A percentile compares a stretch with the other conserved stretches of the same genome.
Evolutionary conservation across 1,140 invertebrate genomes (phyloP).

Genomic region (Pseudobourletiella spinata): DNA sequence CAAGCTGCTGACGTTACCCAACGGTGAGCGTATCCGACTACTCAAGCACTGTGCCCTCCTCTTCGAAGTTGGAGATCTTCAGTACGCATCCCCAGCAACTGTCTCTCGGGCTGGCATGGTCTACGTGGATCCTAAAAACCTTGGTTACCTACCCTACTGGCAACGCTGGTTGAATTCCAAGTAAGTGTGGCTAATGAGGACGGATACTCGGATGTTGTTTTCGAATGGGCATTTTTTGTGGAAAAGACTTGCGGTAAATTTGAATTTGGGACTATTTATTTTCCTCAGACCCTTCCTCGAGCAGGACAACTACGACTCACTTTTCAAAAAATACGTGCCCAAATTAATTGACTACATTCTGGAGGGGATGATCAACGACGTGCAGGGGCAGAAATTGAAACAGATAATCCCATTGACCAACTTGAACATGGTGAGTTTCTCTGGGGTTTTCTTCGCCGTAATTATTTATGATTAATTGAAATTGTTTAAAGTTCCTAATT

Average conservation of each 20-base stretch:
- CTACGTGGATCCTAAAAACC: slow-evolving; percentile 81
- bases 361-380: slow-evolving; percentile 59
- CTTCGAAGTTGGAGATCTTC: slow-evolving; percentile 82
- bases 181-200: too few species aligned
- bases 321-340: slow-evolving; percentile 66
- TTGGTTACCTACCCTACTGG: slow-evolving; percentile 78
- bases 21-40: slow-evolving; percentile 78
- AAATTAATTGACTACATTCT: slow-evolving; percentile 61
- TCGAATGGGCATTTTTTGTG: too few species aligned
- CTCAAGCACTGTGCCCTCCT: slow-evolving; percentile 70
- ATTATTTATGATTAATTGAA: neutral
- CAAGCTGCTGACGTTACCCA: slow-evolving; percentile 74
- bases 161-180: slow-evolving; percentile 52
- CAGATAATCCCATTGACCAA: slow-evolving; percentile 71
- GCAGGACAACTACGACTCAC: slow-evolving; percentile 46
- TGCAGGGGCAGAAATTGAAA: slow-evolving; percentile 62
- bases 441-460: too few species aligned
- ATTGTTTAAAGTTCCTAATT: neutral
- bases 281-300: slow-evolving; percentile 41
- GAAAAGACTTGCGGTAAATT: too few species aligned
- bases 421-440: slow-evolving; percentile 63
- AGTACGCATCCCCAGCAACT: slow-evolving; percentile 82
- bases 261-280: too few species aligned
- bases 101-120: slow-evolving; percentile 88
- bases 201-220: too few species aligned